Base-by-base conservation (phyloP, 2,888 invertebrate species). In the Sipha maydis region DNA sequence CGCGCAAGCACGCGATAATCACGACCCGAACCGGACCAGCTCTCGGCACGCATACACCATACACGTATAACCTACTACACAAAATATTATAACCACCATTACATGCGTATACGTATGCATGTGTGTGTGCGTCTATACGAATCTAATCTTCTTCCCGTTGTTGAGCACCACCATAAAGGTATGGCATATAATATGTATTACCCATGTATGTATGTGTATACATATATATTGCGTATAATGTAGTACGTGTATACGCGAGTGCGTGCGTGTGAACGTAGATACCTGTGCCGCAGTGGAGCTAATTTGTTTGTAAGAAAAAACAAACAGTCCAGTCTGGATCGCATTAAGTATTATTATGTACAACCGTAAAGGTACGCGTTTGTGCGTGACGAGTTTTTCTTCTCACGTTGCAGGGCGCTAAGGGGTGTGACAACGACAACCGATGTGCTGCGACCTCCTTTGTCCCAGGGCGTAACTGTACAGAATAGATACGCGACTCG, bases 11-110 rank as follows among this genome's bases (percentile, higher is more conserved):
- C 83, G 86, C 79, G 86, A 86, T 80, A 79, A 80, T 80, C 86
- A 86, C 86, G 80, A 86, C 73, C 86, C 86, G 38, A 86, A 86
- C 48, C 86, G 80, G 86, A 80, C 86, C 80, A 80, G 86, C 86
- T 86, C 73, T 80, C 61, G 31, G 28, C 86, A 56, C 86, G 71
- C 56, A 79, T 31, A 38, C 25, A 80, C 56, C 28, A 86, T 86
- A 79, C 11, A 48, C 14, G 48, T 9, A 9, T 48, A 48, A 1
- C 14, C 2, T 14, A 48, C 48, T 48, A 14, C 14, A 48, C 48
- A 48, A 48, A 48, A 48, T 14, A 48, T 48, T 48, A 14, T 48
- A 48, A 48, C 48, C 48, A 1, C 11, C 48, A 11, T 48, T 48
- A 48, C 14, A 2, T 38, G 61, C 14, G 56, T 34, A 34, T 34